Base-by-base conservation (phyloP, 2,888 invertebrate species). In the Eupithecia dodoneata region DNA sequence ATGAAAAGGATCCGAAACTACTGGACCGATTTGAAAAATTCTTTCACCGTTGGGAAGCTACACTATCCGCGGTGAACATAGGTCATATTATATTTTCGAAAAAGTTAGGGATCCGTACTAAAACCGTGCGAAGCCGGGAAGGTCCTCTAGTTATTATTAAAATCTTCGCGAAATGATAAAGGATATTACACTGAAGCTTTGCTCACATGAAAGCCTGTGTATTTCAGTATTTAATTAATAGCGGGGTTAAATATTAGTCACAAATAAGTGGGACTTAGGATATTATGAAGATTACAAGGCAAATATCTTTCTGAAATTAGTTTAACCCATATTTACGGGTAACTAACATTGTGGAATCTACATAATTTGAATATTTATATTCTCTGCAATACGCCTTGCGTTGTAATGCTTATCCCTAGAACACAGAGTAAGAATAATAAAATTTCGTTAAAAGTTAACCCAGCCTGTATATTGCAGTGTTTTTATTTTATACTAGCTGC, bases 321-420 rank as follows among this genome's bases (percentile, higher is more conserved):
- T 72, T 44, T 59, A 72, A 47, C 74, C 72, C 72, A 74, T 72
- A 76, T 74, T 79, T 74, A 49, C 72, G 76, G 47, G 41, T 75
- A 82, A 84, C 83, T 87, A 82, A 87, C 85, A 85, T 83, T 79
- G 75, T 76, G 76, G 74, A 82, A 88, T 88, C 88, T 86, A 76
- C 88, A 88, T 88, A 88, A 88, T 88, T 85, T 85, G 82, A 81
- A 82, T 82, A 86, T 88, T 88, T 79, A 79, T 79, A 88, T 86
- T 86, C 88, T 76, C 75, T 78, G 74, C 75, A 74, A 76, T 75
- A 84, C 80, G 83, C 82, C 84, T 85, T 82, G 81, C 83, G 84
- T 78, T 85, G 75, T 81, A 67, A 73, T 75, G 76, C 75, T 63
- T 71, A 81, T 77, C 78, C 81, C 79, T 76, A 76, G 74, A 41